Conservation (phyloP, 2,888 invertebrate genomes). For the Scaptomyza flava region DNA sequence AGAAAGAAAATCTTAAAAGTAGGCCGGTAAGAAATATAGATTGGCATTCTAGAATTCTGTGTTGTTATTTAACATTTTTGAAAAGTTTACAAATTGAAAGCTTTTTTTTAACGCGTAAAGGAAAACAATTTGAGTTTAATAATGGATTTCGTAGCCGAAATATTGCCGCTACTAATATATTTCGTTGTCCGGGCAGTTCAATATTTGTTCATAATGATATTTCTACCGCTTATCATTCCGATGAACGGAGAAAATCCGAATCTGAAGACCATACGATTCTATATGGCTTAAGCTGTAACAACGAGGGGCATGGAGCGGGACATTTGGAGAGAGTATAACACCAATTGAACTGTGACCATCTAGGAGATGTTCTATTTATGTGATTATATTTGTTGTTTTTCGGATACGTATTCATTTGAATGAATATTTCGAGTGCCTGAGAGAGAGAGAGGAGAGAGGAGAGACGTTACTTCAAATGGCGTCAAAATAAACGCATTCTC, state of each 20-base stretch:
- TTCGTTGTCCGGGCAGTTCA: neutral
- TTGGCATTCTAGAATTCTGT: too few species aligned
- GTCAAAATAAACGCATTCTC: slow-evolving; percentile 3
- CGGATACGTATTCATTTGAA: neutral
- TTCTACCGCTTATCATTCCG: neutral
- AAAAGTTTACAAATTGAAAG: too few species aligned
- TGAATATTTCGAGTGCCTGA: neutral
- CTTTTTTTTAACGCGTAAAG: neutral
- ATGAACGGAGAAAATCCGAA: neutral
- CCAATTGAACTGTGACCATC: neutral
- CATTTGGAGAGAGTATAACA: neutral
- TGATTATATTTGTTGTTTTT: neutral
- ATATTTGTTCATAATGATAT: neutral
- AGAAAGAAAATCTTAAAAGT: neutral
- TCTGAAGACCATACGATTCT: neutral
- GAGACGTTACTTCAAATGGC: neutral
- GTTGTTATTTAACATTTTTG: too few species aligned
- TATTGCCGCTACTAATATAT: neutral
- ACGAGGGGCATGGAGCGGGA: neutral
- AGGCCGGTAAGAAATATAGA: neutral
- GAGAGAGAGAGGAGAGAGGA: neutral
- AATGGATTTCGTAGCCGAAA: neutral
- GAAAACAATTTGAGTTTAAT: neutral
- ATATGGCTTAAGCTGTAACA: neutral
- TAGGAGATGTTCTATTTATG: too few species aligned